Evolutionary conservation across 2,113 vertebrate species (phyloP).

Genomic region (Scomber colias): DNA sequence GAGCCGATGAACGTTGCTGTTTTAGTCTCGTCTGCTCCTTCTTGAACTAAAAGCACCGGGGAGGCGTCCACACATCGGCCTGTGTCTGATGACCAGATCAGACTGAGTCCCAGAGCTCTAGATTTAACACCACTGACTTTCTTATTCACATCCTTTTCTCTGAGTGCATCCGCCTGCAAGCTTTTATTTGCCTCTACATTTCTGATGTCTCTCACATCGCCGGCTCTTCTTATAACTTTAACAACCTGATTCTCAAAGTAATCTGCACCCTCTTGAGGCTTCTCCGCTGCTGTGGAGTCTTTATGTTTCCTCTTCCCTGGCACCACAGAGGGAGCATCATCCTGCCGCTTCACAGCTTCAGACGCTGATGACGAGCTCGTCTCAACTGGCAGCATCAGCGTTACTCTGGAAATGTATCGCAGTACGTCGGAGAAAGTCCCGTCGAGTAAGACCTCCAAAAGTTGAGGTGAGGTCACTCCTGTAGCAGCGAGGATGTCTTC

Average conservation of each 20-base stretch:
- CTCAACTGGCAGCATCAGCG: constrained; percentile 19
- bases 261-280: constrained; percentile 53
- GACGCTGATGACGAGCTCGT: constrained; percentile 14
- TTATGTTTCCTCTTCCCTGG: constrained; percentile 48
- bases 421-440: constrained; percentile 87
- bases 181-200: not conserved
- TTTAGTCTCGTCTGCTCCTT: not conserved
- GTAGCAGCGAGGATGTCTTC: constrained; percentile 85
- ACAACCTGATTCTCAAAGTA: constrained; percentile 3
- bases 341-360: constrained; percentile 44
- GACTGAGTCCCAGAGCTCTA: constrained; percentile 60
- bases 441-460: constrained; percentile 91
- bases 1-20: constrained; percentile 90
- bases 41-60: constrained; percentile 85
- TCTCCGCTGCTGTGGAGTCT: constrained; percentile 23
- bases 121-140: not conserved
- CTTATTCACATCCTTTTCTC: not conserved
- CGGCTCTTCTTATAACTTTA: constrained; percentile 73
- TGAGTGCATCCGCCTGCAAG: not conserved
- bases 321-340: not conserved
- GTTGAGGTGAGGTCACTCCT: constrained; percentile 83
- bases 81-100: constrained; percentile 92
- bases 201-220: constrained; percentile 52
- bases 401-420: constrained; percentile 73
- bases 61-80: constrained; percentile 96